Percentiles rank a stretch among this genome's conserved stretches.
These are phyloP conservation scores for Cephus pygmeus DNA, from an alignment of 2,888 invertebrate species.

Conservation along the genomic window DNA sequence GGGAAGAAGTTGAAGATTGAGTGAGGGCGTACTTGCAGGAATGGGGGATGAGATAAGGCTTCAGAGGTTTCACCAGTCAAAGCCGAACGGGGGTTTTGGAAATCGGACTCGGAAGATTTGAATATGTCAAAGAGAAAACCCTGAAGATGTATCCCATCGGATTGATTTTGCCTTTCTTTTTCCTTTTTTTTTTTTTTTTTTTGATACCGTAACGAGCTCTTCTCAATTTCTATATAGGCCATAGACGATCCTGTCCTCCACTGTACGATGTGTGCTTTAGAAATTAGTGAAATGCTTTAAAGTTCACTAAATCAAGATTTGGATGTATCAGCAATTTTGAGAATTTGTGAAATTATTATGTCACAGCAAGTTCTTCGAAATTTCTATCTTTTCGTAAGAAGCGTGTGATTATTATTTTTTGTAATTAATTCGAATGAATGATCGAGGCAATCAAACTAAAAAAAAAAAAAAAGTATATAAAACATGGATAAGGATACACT, in stretches of 20 bases:
- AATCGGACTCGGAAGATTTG: conserved; percentile 20
- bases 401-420: not conserved
- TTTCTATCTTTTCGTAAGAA: not conserved
- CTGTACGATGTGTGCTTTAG: not conserved
- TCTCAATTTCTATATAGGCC: not conserved
- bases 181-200: not conserved
- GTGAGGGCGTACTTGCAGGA: not conserved
- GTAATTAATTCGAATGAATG: not conserved
- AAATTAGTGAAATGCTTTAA: too few species aligned
- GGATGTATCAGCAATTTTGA: too few species aligned
- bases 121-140: conserved; percentile 19
- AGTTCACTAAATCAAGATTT: too few species aligned
- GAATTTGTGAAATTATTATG: too few species aligned
- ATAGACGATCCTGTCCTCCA: not conserved
- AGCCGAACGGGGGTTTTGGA: conserved; percentile 1
- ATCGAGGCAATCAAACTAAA: not conserved
- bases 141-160: conserved; percentile 18
- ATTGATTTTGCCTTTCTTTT: conserved; percentile 20
- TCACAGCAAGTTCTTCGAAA: not conserved
- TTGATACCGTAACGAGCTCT: conserved; percentile 21
- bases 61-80: not conserved
- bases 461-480: not conserved
- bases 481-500: not conserved
- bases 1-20: conserved; percentile 9
- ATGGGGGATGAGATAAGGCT: not conserved